Evolutionary conservation across 2,113 vertebrate genomes (phyloP).

Genomic region (Eonycteris spelaea): DNA sequence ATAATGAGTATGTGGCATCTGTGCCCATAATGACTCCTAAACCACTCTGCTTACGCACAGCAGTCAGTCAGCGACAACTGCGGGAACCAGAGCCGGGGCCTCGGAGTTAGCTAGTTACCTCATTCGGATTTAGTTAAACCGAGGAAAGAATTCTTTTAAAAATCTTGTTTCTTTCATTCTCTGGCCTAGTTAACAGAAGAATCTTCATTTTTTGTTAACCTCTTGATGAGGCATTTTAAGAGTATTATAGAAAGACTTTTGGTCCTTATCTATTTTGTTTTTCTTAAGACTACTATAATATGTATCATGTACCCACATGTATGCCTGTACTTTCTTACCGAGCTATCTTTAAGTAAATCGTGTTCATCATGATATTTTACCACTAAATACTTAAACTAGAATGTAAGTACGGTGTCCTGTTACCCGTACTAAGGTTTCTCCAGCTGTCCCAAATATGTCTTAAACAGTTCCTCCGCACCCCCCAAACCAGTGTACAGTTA

Average conservation of each 20-base stretch:
- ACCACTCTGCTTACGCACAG: neutral
- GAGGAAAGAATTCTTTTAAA: neutral
- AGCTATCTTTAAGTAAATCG: neutral
- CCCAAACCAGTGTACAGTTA: neutral
- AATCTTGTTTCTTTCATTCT: neutral
- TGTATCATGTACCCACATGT: neutral
- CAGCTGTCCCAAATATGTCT: neutral
- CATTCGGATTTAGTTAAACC: slow-evolving; percentile 1
- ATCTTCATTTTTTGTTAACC: neutral
- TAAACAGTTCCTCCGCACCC: neutral
- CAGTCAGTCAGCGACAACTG: neutral
- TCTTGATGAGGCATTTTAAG: neutral
- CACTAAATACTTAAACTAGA: neutral
- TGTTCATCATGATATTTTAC: neutral
- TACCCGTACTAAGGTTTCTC: neutral
- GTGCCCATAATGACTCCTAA: neutral
- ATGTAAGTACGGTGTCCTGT: neutral
- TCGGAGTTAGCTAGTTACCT: neutral
- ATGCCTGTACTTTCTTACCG: neutral
- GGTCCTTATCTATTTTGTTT: neutral
- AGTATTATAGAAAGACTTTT: neutral
- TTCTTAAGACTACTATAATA: neutral
- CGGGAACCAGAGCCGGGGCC: neutral
- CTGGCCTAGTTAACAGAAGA: neutral
- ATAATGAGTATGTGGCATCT: neutral